Percentiles rank a stretch among this genome's conserved stretches.
Evolutionary conservation across 2,113 vertebrate genomes (phyloP).

Genomic region (Dolichallabes microphthalmus): DNA sequence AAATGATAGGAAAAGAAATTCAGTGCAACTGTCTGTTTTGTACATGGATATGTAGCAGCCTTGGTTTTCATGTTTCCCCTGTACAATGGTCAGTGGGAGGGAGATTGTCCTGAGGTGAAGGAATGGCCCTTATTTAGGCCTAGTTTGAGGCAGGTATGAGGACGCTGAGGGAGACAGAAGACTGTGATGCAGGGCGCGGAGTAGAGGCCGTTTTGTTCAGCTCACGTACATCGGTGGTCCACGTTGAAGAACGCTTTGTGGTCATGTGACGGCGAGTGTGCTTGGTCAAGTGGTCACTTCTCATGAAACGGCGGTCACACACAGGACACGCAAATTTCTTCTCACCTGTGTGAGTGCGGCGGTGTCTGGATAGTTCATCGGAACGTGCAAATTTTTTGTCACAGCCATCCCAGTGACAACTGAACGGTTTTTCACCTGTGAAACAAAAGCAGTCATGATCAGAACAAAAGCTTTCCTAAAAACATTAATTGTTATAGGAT

Average conservation of each 20-base stretch:
- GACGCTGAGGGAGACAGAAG: constrained; percentile 66
- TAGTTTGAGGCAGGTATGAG: constrained; percentile 68
- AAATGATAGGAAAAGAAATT: constrained; percentile 62
- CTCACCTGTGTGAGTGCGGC: constrained; percentile 93
- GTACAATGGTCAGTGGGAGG: constrained; percentile 58
- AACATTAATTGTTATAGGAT: neutral
- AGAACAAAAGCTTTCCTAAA: neutral
- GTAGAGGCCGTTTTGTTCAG: constrained; percentile 68
- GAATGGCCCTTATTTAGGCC: constrained; percentile 33
- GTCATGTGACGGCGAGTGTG: constrained; percentile 88
- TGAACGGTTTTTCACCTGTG: constrained; percentile 95
- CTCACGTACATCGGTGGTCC: constrained; percentile 80
- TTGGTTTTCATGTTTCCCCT: constrained; percentile 54
- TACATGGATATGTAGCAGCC: constrained; percentile 70
- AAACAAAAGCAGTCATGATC: constrained; percentile 9
- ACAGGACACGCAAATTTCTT: constrained; percentile 91
- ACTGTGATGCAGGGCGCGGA: constrained; percentile 61
- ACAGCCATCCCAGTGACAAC: constrained; percentile 93
- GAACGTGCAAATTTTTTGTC: constrained; percentile 96
- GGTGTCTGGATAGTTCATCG: constrained; percentile 93
- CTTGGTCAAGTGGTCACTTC: constrained; percentile 96
- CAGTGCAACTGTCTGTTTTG: constrained; percentile 73
- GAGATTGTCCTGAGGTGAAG: constrained; percentile 68
- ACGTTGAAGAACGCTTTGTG: constrained; percentile 81
- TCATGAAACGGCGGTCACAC: constrained; percentile 95